phyloP scores from a whole-genome alignment of 2,797 vertebrate genomes.

The Anomalospiza imberbis region DNA sequence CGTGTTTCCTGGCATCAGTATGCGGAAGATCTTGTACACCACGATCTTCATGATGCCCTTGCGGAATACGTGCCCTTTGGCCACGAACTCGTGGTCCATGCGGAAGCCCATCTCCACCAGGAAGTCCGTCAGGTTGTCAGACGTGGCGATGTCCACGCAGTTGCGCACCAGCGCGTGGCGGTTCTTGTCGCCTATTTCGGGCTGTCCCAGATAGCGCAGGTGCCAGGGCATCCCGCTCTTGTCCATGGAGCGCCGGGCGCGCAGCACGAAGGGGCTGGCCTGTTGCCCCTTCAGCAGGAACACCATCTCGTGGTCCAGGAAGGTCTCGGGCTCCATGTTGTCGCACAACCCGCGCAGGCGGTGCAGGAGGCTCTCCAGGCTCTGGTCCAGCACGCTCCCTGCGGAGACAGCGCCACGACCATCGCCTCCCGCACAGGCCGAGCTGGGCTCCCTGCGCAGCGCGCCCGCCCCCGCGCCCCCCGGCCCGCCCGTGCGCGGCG shows the following conservation, averaged over 20 bases:
- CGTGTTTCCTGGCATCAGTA: conserved; percentile 89
- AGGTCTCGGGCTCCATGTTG: conserved; percentile 95
- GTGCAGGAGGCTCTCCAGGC: conserved; percentile 91
- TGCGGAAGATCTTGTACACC: conserved; percentile 93
- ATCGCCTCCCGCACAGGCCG: not conserved
- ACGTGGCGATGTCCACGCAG: conserved; percentile 93
- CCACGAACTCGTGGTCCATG: conserved; percentile 97
- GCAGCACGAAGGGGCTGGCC: conserved; percentile 93
- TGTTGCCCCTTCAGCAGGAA: conserved; percentile 97
- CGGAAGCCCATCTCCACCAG: conserved; percentile 98
- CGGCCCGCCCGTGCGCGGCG: not conserved
- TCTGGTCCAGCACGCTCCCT: conserved; percentile 95
- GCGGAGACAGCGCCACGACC: not conserved
- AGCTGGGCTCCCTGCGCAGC: not conserved
- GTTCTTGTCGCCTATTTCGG: conserved; percentile 95
- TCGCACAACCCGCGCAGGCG: conserved; percentile 94
- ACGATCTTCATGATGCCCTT: conserved; percentile 93
- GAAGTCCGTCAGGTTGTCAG: conserved; percentile 92
- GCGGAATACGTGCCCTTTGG: conserved; percentile 92
- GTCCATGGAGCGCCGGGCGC: conserved; percentile 88
- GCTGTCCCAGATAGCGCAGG: conserved; percentile 93
- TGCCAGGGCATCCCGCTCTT: conserved; percentile 89
- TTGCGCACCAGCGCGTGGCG: conserved; percentile 91
- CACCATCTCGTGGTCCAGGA: conserved; percentile 93
- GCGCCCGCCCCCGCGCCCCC: accelerated